Base-by-base conservation (phyloP, 2,797 vertebrate genomes). In the Micromesistius poutassou region DNA sequence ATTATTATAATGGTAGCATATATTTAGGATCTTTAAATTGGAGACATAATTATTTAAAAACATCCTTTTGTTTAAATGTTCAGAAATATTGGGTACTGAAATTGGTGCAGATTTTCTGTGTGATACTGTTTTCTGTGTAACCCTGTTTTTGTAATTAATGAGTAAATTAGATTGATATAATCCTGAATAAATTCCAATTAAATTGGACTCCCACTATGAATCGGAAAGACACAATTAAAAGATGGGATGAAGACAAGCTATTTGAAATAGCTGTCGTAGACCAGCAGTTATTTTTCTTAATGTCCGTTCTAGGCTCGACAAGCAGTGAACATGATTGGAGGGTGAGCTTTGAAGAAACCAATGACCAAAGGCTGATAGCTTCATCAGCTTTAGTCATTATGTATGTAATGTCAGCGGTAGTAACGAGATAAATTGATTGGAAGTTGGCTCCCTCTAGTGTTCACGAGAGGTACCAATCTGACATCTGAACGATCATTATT, bases 381-480 rank as follows among this genome's bases (percentile, higher is more conserved):
- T 68, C 62, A 68, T 68, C n/a, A 3, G 62, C 62, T 68, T 4
- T 16, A 62, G 25, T 68, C 55, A 68, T 68, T 68, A 68, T 25
- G 55, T 62, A 25, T 1, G 46, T 62, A 62, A 13, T 22, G 55
- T 25, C 62, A 68, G 62, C 12, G 5, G 28, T 71, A 9, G 70
- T 30, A 74, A 74, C 10, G 22, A 9, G 13, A 12, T 42, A 3
- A 40, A 30, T 2, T 38, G 10, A 40, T 38, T 40, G 36, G 38
- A 9, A 55, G 28, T 79, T 71, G 76, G 85, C 89, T 81, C 91
- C 89, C 89, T 88, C 89, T 93, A 82, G 79, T 91, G 90, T 83
- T 83, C 70, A 81, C 38, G 5, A 40, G 22, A 14, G 38, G 31
- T 33, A 16, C 31, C 70, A 33, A 14, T 71, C 70, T 10, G 7